Conservation (phyloP, 2,113 vertebrate genomes). For the Archocentrus centrarchus region DNA sequence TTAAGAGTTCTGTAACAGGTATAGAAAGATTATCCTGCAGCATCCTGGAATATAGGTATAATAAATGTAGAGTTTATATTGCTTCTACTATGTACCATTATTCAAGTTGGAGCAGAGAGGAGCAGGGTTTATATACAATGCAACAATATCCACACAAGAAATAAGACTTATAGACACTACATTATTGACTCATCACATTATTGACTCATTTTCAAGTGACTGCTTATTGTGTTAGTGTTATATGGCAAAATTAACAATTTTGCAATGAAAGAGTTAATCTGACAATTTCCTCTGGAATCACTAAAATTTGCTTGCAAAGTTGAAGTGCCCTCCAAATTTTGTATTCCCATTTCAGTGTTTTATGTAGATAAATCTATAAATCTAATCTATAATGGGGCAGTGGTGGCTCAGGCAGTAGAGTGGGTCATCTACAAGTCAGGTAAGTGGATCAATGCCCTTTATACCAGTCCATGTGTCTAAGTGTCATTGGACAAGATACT, state of each 20-base stretch:
- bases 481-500: neutral
- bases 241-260: neutral
- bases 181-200: neutral
- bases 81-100: neutral
- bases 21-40: neutral
- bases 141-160: neutral
- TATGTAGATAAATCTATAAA: too few relatives aligned
- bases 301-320: too few relatives aligned
- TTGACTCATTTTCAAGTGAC: neutral
- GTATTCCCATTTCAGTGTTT: too few relatives aligned
- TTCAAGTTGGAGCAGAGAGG: neutral
- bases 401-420: neutral
- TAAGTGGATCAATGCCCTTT: accelerated
- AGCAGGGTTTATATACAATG: neutral
- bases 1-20: neutral
- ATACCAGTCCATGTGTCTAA: accelerated
- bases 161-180: neutral
- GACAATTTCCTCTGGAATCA: too few relatives aligned
- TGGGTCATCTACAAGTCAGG: neutral
- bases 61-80: neutral
- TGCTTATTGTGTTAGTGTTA: neutral
- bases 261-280: neutral
- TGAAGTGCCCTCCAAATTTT: too few relatives aligned
- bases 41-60: neutral
- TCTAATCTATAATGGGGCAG: too few relatives aligned